Evolutionary conservation across 2,888 invertebrate species (phyloP), one percentile per base, ranked within the genome.

Genomic region (Torymus texanus): DNA sequence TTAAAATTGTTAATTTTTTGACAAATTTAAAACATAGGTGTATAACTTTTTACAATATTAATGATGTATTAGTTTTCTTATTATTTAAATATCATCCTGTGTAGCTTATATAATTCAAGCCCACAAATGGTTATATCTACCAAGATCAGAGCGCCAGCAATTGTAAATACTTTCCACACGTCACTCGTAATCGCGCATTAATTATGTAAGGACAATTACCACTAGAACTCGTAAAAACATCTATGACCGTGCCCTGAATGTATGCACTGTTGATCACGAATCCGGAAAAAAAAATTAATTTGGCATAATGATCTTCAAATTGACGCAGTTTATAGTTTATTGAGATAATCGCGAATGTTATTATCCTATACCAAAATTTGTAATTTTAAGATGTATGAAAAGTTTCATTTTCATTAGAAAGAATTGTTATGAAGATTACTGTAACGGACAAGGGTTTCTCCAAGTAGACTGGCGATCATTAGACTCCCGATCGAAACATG

Each of bases 21-120:
- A 29, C 12, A 29, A 76, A 76, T 76, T 21, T 21, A 21, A 61
- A 41, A 82, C 80, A 76, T 77, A 51, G 71, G 29, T 11, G 62
- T 10, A 41, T 62, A 14, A 24, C 18, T n/a, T 62, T 24, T 10
- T 56, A 12, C 16, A 41, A 3, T 51, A 13, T 50, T 21, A 21
- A 2, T 50, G 16, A 13, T 50, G 8, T 41, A 16, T 13, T 50
- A 5, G 18, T 66, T 68, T 58, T 12, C 41, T 58, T n/a, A n/a
- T 10, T 13, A n/a, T 3, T 11, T 11, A 21, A 55, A 56, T 65
- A 11, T 56, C 21, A 56, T 56, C 13, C 14, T 10, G 53, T 50
- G 55, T 18, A 14, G 3, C 18, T 65, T 65, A 50, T 21, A 24
- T 71, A 71, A 71, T 71, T 51, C 24, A 10, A 1, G 58, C 58